Conservation (phyloP, 2,113 vertebrate genomes). For the Patagioenas fasciata region DNA sequence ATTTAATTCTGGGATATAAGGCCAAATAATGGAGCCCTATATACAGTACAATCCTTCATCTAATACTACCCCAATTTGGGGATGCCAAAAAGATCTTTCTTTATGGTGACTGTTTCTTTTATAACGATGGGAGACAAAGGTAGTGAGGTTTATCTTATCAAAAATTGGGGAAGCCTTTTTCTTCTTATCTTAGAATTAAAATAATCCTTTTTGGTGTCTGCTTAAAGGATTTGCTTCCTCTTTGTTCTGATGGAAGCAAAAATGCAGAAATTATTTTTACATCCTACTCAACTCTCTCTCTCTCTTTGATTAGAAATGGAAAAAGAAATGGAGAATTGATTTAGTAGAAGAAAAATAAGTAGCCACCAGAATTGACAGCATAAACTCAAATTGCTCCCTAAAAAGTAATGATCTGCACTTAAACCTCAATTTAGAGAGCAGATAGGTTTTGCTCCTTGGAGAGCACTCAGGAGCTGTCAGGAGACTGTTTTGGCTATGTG, state of each 20-base stretch:
- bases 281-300: not conserved
- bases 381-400: not conserved
- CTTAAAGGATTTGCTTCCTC: not conserved
- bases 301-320: not conserved
- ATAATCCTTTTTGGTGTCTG: not conserved
- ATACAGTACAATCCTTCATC: not conserved
- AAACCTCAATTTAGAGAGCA: not conserved
- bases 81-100: not conserved
- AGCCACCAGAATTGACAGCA: not conserved
- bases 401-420: not conserved
- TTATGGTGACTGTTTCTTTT: not conserved
- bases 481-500: not conserved
- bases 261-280: not conserved
- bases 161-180: not conserved
- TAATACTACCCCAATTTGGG: not conserved
- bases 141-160: not conserved
- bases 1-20: not conserved
- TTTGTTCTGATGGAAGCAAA: not conserved
- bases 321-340: not conserved
- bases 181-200: not conserved
- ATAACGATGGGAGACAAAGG: not conserved
- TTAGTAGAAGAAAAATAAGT: not conserved
- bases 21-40: not conserved
- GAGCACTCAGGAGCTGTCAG: not conserved
- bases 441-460: not conserved